phyloP scores from a whole-genome alignment of 1,140 invertebrate species.

The Acyrthosiphon pisum region DNA sequence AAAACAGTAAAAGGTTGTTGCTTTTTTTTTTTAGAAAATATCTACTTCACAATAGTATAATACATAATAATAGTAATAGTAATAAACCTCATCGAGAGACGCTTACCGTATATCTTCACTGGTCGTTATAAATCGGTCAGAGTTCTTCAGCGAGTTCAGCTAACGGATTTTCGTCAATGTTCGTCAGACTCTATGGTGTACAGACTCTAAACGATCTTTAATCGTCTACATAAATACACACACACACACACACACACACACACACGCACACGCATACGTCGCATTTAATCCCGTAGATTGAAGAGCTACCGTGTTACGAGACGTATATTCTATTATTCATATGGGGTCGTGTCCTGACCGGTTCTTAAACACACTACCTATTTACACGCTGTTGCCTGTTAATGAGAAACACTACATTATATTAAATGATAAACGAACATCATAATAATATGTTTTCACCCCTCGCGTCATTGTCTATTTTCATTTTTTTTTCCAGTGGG shows the following conservation, averaged over 20 bases:
- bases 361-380: neutral
- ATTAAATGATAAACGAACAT: neutral
- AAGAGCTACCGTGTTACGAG: neutral
- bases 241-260: neutral
- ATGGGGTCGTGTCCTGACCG: constrained; percentile 8
- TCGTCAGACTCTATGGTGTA: neutral
- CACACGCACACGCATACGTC: neutral
- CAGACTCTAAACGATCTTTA: neutral
- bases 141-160: neutral
- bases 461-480: neutral
- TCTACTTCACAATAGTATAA: neutral
- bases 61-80: neutral
- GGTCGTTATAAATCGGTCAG: neutral
- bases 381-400: neutral
- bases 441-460: constrained; percentile 17
- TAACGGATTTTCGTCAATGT: neutral
- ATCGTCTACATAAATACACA: neutral
- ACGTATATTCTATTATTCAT: neutral
- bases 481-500: neutral
- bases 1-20: neutral
- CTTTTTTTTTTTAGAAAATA: neutral
- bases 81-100: neutral
- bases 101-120: neutral
- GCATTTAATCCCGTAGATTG: neutral
- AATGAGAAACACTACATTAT: constrained; percentile 5